Percentiles rank a stretch among this genome's conserved stretches.
These are phyloP conservation scores for Megalonaias nervosa DNA, from an alignment of 1,140 invertebrate species.

Conservation along the genomic window DNA sequence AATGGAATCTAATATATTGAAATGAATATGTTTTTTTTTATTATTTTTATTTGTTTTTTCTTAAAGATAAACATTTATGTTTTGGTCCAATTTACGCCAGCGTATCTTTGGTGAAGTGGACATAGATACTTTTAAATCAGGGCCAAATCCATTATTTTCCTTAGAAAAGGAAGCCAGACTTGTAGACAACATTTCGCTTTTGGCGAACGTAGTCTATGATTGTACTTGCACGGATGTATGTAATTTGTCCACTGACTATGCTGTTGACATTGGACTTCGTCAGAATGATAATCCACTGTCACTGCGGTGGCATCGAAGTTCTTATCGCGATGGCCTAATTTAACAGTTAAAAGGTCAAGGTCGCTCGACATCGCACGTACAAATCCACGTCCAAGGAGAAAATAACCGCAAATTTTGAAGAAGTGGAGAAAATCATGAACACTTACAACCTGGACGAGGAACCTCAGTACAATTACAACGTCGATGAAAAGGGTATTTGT, in stretches of 20 bases:
- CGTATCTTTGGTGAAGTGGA: no score
- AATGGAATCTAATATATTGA: no score
- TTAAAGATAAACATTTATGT: no score
- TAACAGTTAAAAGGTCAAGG: constrained; percentile 6
- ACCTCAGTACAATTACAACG: constrained; percentile 65
- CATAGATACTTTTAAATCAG: no score
- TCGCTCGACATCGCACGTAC: constrained; percentile 4
- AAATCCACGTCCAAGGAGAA: constrained; percentile 3
- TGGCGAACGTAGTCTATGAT: not conserved
- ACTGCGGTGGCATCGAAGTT: constrained; percentile 12
- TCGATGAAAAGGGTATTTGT: constrained; percentile 70
- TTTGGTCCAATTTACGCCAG: no score
- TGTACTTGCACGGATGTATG: not conserved
- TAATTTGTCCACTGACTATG: constrained; percentile 7
- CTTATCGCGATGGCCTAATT: constrained; percentile 9
- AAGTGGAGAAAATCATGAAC: constrained; percentile 6
- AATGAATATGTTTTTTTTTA: no score
- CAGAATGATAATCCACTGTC: not conserved
- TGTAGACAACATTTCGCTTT: no score
- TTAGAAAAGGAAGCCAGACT: no score
- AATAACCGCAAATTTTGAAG: constrained; percentile 3
- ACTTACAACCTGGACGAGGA: constrained; percentile 39
- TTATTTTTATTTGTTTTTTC: no score
- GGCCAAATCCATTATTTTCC: no score
- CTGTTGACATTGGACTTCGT: not conserved